A percentile compares a stretch with the other conserved stretches of the same genome.
Conservation (phyloP, 2,797 vertebrate genomes). For the Aphelocoma californica region DNA sequence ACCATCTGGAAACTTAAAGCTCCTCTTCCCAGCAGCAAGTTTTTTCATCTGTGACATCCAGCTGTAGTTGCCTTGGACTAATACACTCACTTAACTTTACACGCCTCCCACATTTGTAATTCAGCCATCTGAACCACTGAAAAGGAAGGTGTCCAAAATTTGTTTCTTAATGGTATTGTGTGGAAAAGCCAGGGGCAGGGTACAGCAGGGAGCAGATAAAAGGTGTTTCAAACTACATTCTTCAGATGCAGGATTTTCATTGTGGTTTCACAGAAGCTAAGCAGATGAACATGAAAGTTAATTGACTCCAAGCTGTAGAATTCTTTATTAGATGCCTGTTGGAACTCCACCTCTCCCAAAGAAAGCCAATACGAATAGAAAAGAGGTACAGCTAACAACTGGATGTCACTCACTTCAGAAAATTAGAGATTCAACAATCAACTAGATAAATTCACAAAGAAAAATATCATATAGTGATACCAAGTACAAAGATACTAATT, state of each 20-base stretch:
- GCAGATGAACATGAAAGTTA: background rate
- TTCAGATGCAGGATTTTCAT: background rate
- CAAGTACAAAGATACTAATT: background rate
- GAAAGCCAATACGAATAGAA: background rate
- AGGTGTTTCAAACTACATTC: background rate
- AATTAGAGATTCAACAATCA: background rate
- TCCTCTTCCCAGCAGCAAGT: background rate
- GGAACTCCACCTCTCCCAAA: background rate
- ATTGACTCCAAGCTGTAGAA: background rate
- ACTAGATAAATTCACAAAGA: background rate
- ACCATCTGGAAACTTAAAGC: conserved; percentile 31
- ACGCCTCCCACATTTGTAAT: background rate
- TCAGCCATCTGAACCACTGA: background rate
- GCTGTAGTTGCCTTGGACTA: conserved; percentile 8
- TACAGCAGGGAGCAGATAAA: background rate
- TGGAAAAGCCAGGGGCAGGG: background rate
- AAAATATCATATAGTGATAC: background rate
- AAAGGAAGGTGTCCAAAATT: background rate
- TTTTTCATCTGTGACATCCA: conserved; percentile 15
- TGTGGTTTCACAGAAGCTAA: background rate
- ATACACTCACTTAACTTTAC: background rate
- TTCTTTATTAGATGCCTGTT: background rate
- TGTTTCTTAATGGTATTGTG: background rate
- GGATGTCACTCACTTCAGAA: background rate
- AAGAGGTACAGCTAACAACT: background rate